Conservation (phyloP, 2,797 vertebrate species). For the Orestias chungarensis region DNA sequence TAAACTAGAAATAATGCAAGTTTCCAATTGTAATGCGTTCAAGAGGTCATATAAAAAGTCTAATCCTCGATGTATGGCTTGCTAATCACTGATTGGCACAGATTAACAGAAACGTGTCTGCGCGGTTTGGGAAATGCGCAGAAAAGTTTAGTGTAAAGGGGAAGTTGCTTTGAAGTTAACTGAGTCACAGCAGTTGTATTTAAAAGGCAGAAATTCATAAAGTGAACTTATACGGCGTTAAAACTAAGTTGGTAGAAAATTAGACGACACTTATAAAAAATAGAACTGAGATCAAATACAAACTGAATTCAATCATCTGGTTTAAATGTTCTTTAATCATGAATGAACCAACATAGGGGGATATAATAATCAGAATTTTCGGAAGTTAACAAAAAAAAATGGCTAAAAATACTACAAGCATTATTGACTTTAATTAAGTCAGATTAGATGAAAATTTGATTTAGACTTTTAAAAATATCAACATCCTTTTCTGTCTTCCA, state of each 20-base stretch:
- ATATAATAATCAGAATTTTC: background rate
- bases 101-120: background rate
- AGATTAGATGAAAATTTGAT: background rate
- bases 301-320: background rate
- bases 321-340: background rate
- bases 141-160: background rate
- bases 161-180: background rate
- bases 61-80: background rate
- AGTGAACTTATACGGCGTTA: too few species aligned
- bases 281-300: background rate
- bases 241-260: background rate
- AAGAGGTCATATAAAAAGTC: background rate
- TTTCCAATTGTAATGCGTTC: background rate
- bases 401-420: background rate
- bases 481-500: background rate
- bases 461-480: background rate
- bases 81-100: background rate
- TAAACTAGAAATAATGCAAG: background rate
- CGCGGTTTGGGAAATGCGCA: background rate
- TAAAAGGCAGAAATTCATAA: background rate
- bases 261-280: background rate
- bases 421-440: background rate
- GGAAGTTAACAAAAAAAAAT: background rate
- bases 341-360: background rate
- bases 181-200: background rate